Percentiles rank a stretch among this genome's conserved stretches.
These are phyloP conservation scores for Thereva unica DNA, from an alignment of 2,888 invertebrate genomes.

Conservation along the genomic window DNA sequence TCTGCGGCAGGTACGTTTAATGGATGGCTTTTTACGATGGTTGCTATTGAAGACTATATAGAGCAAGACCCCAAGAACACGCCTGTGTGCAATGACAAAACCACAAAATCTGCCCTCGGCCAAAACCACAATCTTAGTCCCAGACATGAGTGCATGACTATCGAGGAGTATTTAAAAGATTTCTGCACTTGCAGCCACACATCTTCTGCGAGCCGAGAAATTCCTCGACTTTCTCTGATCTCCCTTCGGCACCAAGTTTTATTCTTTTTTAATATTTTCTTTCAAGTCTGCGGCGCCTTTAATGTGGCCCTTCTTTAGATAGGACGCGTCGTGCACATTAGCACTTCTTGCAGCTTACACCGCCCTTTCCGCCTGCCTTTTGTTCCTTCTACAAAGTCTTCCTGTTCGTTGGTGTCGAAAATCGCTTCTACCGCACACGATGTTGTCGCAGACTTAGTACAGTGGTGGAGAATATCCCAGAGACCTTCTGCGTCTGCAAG, in stretches of 20 bases:
- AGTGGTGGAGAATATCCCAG: too few species aligned
- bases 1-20: too few species aligned
- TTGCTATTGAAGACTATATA: conserved; percentile 8
- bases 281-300: conserved; percentile 12
- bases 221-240: conserved; percentile 4
- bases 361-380: conserved; percentile 18
- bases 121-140: conserved; percentile 10
- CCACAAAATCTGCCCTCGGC: conserved; percentile 22
- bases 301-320: conserved; percentile 20
- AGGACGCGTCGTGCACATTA: conserved; percentile 17
- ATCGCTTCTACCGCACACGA: conserved; percentile 33
- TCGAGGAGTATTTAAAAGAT: not conserved
- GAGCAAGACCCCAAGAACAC: conserved; percentile 11
- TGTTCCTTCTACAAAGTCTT: conserved; percentile 29
- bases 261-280: not conserved
- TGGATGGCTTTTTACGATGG: not conserved
- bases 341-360: conserved; percentile 13
- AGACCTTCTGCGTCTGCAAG: too few species aligned
- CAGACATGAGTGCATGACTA: not conserved
- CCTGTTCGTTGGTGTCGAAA: conserved; percentile 34
- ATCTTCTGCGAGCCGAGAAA: not conserved
- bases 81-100: not conserved
- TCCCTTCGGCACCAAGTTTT: not conserved
- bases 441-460: conserved; percentile 12
- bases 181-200: conserved; percentile 8